Evolutionary conservation across 2,113 vertebrate species (phyloP).

Genomic region (Galbula dea): DNA sequence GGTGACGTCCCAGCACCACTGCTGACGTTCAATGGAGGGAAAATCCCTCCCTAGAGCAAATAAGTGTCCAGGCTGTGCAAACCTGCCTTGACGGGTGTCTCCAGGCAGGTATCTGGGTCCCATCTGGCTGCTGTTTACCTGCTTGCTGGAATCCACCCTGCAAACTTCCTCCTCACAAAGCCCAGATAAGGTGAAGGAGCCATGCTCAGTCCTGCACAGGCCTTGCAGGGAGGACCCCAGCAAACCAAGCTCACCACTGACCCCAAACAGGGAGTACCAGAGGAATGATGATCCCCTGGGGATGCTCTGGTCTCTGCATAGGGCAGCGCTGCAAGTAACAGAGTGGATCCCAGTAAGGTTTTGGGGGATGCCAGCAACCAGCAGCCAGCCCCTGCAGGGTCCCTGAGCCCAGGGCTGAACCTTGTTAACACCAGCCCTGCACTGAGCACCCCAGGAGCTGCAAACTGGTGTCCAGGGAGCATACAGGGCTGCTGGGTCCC

Average conservation of each 20-base stretch:
- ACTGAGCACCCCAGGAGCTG: not conserved
- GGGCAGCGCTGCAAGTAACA: not conserved
- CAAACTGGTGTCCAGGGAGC: not conserved
- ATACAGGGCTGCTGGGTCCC: not conserved
- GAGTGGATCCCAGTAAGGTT: not conserved
- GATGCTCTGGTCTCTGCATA: not conserved
- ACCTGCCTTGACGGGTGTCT: not conserved
- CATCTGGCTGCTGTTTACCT: conserved; percentile 59
- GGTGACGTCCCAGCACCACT: not conserved
- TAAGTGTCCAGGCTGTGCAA: not conserved
- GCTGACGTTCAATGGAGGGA: not conserved
- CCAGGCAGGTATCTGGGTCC: conserved; percentile 18
- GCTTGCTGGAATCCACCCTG: conserved; percentile 27
- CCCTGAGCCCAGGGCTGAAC: not conserved
- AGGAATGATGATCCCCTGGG: accelerated
- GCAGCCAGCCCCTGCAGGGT: not conserved
- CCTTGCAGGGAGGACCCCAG: not conserved
- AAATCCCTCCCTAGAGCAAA: conserved; percentile 53
- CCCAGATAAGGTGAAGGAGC: not conserved
- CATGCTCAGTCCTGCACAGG: accelerated
- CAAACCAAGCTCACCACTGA: accelerated
- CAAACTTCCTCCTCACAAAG: conserved; percentile 15
- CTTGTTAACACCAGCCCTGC: not conserved
- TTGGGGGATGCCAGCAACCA: not conserved
- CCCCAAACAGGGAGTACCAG: accelerated